Conservation (phyloP, 2,888 invertebrate genomes). For the Emmelina monodactyla region DNA sequence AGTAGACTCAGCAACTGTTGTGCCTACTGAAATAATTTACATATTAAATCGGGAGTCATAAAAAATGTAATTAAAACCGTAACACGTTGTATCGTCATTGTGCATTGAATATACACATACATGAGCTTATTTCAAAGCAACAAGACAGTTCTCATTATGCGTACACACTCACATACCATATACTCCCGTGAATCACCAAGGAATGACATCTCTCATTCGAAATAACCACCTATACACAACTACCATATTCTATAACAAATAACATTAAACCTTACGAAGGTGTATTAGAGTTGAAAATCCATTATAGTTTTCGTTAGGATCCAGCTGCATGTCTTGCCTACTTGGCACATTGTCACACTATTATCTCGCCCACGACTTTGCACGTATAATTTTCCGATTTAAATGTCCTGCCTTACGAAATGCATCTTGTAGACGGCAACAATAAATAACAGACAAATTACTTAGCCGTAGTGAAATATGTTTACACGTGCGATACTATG, state of each 20-base stretch:
- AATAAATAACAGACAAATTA: slow-evolving; percentile 61
- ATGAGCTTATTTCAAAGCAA: no score
- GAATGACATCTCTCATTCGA: background rate
- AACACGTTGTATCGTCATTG: no score
- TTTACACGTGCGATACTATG: background rate
- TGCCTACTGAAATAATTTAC: no score
- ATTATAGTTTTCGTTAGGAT: background rate
- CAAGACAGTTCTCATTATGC: no score
- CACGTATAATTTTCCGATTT: slow-evolving; percentile 57
- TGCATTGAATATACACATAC: no score
- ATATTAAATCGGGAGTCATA: no score
- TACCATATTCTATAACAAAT: background rate
- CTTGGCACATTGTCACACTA: slow-evolving; percentile 45
- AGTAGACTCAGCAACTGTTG: no score
- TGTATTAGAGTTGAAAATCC: background rate
- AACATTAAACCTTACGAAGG: no score
- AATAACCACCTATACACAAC: background rate
- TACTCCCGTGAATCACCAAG: background rate
- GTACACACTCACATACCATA: no score
- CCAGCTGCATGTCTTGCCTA: slow-evolving; percentile 27
- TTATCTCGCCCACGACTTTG: slow-evolving; percentile 44
- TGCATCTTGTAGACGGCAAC: slow-evolving; percentile 36
- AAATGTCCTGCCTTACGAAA: slow-evolving; percentile 48
- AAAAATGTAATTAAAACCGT: no score
- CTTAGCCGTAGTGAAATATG: slow-evolving; percentile 22